Evolutionary conservation across 2,113 vertebrate species (phyloP).

Genomic region (Turdus rufiventris): DNA sequence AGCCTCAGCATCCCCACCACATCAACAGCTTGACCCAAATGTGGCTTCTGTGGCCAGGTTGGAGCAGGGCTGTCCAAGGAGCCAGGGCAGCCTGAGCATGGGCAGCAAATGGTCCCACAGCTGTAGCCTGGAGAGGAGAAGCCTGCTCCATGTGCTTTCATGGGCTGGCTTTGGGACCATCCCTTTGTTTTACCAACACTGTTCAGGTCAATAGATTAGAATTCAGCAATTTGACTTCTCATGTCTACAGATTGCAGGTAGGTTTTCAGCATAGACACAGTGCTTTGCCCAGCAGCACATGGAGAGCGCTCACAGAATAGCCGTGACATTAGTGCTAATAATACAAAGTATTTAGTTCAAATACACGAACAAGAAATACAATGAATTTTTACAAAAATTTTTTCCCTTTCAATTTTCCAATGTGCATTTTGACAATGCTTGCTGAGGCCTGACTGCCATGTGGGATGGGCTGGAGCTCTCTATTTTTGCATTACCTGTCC

Average conservation of each 20-base stretch:
- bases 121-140: not conserved
- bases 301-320: not conserved
- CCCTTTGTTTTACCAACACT: accelerated
- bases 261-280: accelerated
- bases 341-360: not conserved
- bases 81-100: accelerated
- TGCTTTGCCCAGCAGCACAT: not conserved
- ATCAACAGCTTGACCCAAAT: not conserved
- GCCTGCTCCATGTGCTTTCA: accelerated
- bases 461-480: not conserved
- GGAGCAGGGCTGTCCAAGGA: not conserved
- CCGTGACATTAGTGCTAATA: not conserved
- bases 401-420: not conserved
- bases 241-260: accelerated
- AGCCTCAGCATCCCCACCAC: not conserved
- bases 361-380: not conserved
- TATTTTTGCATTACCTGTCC: not conserved
- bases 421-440: not conserved
- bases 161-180: accelerated
- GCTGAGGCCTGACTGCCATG: not conserved
- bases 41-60: not conserved
- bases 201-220: not conserved
- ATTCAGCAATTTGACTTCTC: not conserved
- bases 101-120: accelerated
- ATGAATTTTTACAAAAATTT: not conserved